These are phyloP conservation scores for Aleiodes testaceus DNA, from an alignment of 2,888 invertebrate species.

Conservation along the genomic window DNA sequence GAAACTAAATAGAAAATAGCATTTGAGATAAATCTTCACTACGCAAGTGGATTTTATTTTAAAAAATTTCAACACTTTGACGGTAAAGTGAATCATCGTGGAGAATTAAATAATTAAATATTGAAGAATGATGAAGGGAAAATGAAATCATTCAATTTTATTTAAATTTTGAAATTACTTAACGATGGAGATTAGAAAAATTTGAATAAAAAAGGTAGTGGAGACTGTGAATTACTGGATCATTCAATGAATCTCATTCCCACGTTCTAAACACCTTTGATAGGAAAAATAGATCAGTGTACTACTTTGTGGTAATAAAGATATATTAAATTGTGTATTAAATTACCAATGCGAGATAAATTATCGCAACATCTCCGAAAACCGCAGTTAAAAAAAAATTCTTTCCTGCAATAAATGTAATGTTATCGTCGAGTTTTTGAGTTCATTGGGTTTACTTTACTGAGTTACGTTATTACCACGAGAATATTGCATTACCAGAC, in stretches of 20 bases:
- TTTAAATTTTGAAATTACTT: neutral
- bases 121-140: too few relatives aligned
- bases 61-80: conserved; percentile 6
- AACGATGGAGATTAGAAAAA: too few relatives aligned
- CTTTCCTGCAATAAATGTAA: neutral
- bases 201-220: too few relatives aligned
- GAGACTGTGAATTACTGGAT: too few relatives aligned
- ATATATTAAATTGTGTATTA: conserved; percentile 10
- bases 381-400: conserved; percentile 12
- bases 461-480: conserved; percentile 12
- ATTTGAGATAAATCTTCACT: conserved; percentile 22
- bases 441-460: conserved; percentile 9
- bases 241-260: neutral
- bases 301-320: conserved; percentile 2
- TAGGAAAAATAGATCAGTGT: neutral
- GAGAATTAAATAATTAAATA: neutral
- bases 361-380: neutral
- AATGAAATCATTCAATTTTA: neutral
- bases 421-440: conserved; percentile 1
- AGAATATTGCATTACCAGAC: conserved; percentile 19
- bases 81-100: conserved; percentile 11
- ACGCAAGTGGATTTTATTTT: conserved; percentile 39
- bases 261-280: neutral
- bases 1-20: conserved; percentile 21
- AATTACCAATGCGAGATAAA: neutral